Evolutionary conservation across 1,140 invertebrate species (phyloP), one percentile per base, ranked within the genome.

Genomic region (Brachionus plicatilis): DNA sequence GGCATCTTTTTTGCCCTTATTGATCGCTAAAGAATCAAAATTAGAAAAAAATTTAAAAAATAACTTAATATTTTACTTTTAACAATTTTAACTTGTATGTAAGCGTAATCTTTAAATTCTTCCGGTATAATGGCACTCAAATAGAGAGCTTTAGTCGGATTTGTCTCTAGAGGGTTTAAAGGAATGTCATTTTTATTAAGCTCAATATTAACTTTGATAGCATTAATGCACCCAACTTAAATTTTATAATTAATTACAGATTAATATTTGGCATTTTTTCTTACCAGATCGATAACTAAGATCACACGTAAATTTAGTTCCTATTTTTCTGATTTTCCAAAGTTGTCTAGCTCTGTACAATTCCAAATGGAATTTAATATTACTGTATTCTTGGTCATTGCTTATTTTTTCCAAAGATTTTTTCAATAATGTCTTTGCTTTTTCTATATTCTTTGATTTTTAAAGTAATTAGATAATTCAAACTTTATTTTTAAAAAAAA

Each of bases 401-500:
- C 65, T 68, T 65, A 82, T 82, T 68, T 82, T 82, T 17, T 82
- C 79, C 33, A 82, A 68, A 11, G 79, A 82, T 47, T 82, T 82
- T 82, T 82, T 82, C 3, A 82, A 17, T 2, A 82, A 65, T 65
- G 24, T 27, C 53, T 68, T 82, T 12, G 79, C 50, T 47, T 82
- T 82, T 68, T 82, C 79, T 6, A 82, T 65, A 37, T 82, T 82
- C 76, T 80, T 50, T 9, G 45, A 47, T 33, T 27, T n/a, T 24
- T 53, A 0, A n/a, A 53, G 8, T n/a, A 56, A 11, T 29, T 9
- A 20, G 27, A 20, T 8, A 4, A 41, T 6, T 37, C 11, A 2
- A 72, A 43, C 11, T 20, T 56, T 47, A 47, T 53, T 53, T 53
- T 3, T 43, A 27, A 17, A 41, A 56, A 24, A 8, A 3, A 5